phyloP scores from a whole-genome alignment of 2,113 vertebrate genomes.

The Chunga burmeisteri region DNA sequence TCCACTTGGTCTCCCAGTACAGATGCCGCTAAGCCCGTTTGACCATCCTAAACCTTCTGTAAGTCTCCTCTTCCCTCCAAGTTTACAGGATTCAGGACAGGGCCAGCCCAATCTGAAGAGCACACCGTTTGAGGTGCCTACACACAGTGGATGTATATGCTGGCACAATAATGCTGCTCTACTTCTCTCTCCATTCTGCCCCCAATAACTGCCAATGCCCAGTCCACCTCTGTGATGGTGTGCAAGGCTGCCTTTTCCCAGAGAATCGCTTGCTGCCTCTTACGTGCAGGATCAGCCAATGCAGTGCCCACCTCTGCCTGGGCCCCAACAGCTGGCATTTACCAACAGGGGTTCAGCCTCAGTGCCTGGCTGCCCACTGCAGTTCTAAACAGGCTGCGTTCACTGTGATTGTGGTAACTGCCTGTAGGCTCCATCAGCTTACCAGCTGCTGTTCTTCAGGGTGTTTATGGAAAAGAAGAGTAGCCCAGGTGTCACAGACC shows the following conservation, averaged over 20 bases:
- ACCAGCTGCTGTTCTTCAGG: background rate
- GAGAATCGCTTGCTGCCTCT: background rate
- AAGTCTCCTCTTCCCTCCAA: background rate
- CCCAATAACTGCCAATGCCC: background rate
- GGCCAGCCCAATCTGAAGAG: too few relatives aligned
- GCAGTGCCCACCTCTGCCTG: rapidly evolving
- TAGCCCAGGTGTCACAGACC: background rate
- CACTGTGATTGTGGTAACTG: too few relatives aligned
- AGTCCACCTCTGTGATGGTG: background rate
- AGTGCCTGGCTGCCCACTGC: background rate
- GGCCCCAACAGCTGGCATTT: background rate
- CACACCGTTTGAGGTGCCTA: rapidly evolving
- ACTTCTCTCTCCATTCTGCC: background rate
- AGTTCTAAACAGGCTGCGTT: background rate
- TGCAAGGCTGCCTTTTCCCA: background rate
- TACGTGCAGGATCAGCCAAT: rapidly evolving
- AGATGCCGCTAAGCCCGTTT: background rate
- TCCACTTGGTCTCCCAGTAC: background rate
- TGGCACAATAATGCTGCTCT: background rate
- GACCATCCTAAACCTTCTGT: background rate
- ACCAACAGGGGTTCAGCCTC: background rate
- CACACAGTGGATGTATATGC: background rate
- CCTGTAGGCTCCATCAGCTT: too few relatives aligned
- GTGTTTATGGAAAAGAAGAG: background rate
- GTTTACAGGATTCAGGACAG: background rate